These are phyloP conservation scores for Druon quercuslanigerum DNA, from an alignment of 1,140 invertebrate species.

Conservation along the genomic window DNA sequence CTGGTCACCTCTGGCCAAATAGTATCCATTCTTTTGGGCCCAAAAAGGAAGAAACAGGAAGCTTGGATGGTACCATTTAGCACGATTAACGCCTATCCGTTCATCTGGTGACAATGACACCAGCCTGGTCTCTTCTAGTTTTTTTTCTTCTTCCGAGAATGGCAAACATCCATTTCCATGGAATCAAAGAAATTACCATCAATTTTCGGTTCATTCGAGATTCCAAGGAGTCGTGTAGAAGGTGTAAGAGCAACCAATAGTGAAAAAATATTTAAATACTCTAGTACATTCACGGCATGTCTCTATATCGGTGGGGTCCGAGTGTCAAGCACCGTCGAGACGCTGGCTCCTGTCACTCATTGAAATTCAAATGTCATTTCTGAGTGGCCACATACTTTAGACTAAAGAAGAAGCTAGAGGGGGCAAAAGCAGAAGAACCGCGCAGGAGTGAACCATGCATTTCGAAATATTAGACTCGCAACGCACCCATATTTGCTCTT, in stretches of 20 bases:
- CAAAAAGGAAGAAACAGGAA: conserved; percentile 6
- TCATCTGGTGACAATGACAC: not conserved
- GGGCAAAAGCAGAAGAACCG: not conserved
- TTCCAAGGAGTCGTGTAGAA: not conserved
- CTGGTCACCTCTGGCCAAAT: not conserved
- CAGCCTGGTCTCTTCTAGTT: not conserved
- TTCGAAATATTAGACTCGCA: conserved; percentile 18
- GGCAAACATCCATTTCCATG: not conserved
- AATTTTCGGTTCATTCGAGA: conserved; percentile 26
- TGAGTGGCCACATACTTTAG: conserved; percentile 7
- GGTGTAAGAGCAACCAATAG: not conserved
- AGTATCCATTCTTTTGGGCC: not conserved
- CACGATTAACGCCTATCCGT: conserved; percentile 4
- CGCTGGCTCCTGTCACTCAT: conserved; percentile 12
- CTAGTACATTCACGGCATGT: not conserved
- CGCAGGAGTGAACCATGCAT: not conserved
- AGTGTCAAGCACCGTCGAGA: conserved; percentile 4
- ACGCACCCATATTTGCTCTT: conserved; percentile 4
- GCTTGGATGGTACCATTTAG: conserved; percentile 14
- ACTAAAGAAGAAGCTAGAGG: not conserved
- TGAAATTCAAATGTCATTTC: conserved; percentile 31
- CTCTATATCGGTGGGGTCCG: not conserved
- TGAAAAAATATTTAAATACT: not conserved
- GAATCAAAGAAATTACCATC: conserved; percentile 25
- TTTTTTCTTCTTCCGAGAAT: not conserved